Evolutionary conservation across 2,797 vertebrate species (phyloP).

Genomic region (Chiroxiphia lanceolata): DNA sequence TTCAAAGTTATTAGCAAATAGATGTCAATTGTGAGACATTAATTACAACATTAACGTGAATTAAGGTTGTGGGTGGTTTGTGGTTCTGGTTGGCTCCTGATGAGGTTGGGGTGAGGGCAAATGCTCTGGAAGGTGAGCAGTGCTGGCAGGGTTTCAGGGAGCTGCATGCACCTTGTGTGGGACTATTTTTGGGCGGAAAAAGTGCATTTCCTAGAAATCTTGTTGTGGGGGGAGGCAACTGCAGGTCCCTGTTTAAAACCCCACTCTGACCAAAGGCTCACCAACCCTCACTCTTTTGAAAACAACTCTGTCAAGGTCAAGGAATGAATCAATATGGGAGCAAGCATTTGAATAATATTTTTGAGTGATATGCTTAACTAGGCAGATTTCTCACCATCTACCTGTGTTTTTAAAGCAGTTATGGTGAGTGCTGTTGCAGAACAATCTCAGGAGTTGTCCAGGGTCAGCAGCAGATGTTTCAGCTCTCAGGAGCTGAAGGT

Average conservation of each 20-base stretch:
- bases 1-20: not conserved
- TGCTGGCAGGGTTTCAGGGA: not conserved
- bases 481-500: not conserved
- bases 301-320: not conserved
- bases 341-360: not conserved
- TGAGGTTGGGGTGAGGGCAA: not conserved
- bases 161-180: accelerated
- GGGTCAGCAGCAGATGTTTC: not conserved
- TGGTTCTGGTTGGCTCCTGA: not conserved
- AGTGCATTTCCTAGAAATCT: not conserved
- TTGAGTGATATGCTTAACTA: not conserved
- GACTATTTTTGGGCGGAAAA: not conserved
- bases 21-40: not conserved
- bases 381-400: not conserved
- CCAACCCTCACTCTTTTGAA: not conserved
- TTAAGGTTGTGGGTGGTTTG: accelerated
- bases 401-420: not conserved
- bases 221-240: not conserved
- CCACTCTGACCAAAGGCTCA: not conserved
- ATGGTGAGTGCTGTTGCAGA: not conserved
- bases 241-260: not conserved
- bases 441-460: too few relatives aligned
- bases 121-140: not conserved
- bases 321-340: not conserved
- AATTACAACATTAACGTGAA: not conserved